phyloP scores from a whole-genome alignment of 23 tunicate genomes.

The Botrylloides violaceus region DNA sequence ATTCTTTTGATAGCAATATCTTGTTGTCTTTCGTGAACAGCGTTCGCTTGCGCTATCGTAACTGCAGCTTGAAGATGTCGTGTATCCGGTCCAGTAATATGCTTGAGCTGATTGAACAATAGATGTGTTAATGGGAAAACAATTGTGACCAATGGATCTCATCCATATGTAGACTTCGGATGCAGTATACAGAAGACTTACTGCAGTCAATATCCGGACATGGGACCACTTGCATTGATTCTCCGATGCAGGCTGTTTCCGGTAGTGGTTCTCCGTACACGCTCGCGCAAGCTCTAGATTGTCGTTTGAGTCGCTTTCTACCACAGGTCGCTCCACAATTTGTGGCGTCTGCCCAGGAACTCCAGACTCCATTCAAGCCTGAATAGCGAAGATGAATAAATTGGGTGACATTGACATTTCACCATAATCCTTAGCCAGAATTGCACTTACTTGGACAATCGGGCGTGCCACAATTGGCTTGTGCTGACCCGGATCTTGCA shows the following conservation, averaged over 20 bases:
- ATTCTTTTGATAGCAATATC: too few relatives aligned
- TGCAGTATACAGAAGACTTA: too few relatives aligned
- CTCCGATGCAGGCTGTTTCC: neutral
- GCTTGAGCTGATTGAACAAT: too few relatives aligned
- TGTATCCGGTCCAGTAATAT: too few relatives aligned
- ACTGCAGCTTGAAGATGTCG: too few relatives aligned
- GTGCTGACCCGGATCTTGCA: neutral
- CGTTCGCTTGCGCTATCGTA: too few relatives aligned
- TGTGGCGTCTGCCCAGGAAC: neutral
- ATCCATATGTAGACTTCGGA: too few relatives aligned
- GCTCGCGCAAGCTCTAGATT: neutral
- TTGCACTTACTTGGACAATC: neutral
- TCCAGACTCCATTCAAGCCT: neutral
- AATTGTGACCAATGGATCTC: too few relatives aligned
- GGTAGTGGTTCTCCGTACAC: neutral
- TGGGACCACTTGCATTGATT: neutral
- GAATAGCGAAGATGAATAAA: neutral
- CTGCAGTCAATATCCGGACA: neutral
- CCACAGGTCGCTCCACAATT: neutral
- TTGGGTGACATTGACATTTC: neutral
- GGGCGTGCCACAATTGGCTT: neutral
- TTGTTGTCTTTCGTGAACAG: too few relatives aligned
- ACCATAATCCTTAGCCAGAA: neutral
- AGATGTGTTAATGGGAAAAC: too few relatives aligned
- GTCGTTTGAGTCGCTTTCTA: neutral